phyloP scores from a whole-genome alignment of 2,797 vertebrate genomes.

The Sorex maritimensis region DNA sequence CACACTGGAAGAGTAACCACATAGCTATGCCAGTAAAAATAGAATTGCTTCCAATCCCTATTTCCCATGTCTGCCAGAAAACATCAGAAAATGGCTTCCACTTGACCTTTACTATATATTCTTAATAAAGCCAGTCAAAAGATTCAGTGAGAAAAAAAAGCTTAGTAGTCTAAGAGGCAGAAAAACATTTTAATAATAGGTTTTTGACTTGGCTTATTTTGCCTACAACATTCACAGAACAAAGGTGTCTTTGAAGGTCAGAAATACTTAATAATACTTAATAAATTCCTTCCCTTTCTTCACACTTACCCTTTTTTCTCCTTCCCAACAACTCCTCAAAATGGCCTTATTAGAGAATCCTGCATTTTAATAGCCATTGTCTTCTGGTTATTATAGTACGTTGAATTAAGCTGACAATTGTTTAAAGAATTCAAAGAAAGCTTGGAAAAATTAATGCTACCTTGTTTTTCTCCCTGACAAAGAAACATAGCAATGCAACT shows the following conservation, averaged over 20 bases:
- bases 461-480: slow-evolving; percentile 77
- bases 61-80: slow-evolving; percentile 66
- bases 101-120: slow-evolving; percentile 78
- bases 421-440: slow-evolving; percentile 78
- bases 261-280: slow-evolving; percentile 71
- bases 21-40: slow-evolving; percentile 60
- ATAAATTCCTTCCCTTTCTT: slow-evolving; percentile 37
- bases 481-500: slow-evolving; percentile 79
- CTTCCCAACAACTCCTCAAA: slow-evolving; percentile 70
- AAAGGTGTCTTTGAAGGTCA: slow-evolving; percentile 71
- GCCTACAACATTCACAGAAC: slow-evolving; percentile 64
- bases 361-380: slow-evolving; percentile 79
- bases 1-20: slow-evolving; percentile 33
- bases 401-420: slow-evolving; percentile 77
- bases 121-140: slow-evolving; percentile 77
- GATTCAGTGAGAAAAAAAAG: slow-evolving; percentile 63
- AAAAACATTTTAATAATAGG: slow-evolving; percentile 77
- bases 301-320: slow-evolving; percentile 51
- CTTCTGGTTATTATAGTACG: slow-evolving; percentile 77
- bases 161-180: slow-evolving; percentile 61
- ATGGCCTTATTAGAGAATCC: slow-evolving; percentile 74
- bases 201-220: slow-evolving; percentile 77
- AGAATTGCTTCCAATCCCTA: slow-evolving; percentile 62
- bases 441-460: slow-evolving; percentile 77
- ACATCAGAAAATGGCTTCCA: slow-evolving; percentile 74